Evolutionary conservation across 2,113 vertebrate genomes (phyloP).

Genomic region (Crotophaga sulcirostris): DNA sequence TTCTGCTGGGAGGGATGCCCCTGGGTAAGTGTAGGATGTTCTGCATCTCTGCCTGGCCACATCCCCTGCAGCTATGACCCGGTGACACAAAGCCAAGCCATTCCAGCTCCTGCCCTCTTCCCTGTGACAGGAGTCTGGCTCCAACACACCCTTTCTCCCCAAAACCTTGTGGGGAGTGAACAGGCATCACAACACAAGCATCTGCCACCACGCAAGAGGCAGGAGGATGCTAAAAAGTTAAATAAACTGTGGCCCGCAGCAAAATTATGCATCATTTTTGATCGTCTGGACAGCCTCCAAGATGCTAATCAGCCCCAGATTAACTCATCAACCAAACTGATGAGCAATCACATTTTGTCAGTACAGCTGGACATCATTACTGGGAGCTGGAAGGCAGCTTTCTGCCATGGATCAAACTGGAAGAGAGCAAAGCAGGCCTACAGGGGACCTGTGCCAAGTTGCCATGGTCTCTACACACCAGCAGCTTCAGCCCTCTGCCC

Average conservation of each 20-base stretch:
- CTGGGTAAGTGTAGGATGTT: rapidly evolving
- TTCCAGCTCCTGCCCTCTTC: neutral
- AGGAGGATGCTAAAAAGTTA: neutral
- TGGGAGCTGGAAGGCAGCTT: neutral
- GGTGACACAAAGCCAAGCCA: neutral
- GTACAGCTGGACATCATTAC: constrained; percentile 53
- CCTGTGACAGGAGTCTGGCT: neutral
- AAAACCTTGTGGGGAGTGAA: rapidly evolving
- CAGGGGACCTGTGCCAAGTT: neutral
- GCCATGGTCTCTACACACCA: neutral
- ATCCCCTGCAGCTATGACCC: rapidly evolving
- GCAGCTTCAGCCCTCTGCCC: neutral
- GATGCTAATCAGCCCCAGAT: constrained; percentile 64
- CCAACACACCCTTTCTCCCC: neutral
- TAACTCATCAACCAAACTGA: constrained; percentile 55
- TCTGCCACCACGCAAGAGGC: rapidly evolving
- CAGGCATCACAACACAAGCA: rapidly evolving
- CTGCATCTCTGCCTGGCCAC: rapidly evolving
- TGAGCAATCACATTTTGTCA: constrained; percentile 48
- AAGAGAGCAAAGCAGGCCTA: neutral
- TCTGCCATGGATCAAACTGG: neutral
- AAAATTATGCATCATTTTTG: constrained; percentile 6
- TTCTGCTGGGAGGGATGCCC: neutral
- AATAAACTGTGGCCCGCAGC: neutral
- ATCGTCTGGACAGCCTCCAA: constrained; percentile 11